phyloP scores from a whole-genome alignment of 2,113 vertebrate species.

The Pseudolaguvia tuberculata region DNA sequence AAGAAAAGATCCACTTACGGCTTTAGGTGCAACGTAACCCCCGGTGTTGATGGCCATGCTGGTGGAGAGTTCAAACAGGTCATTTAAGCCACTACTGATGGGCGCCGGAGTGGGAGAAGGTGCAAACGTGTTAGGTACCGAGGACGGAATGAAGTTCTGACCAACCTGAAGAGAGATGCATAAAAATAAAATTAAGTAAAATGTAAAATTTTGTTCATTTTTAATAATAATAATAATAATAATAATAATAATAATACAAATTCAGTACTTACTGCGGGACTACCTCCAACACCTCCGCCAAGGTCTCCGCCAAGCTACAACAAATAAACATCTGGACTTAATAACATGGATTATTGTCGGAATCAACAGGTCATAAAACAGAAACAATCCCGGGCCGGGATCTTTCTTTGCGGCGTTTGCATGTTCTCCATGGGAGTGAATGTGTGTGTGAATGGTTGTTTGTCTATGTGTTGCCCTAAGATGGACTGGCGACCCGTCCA shows the following conservation, averaged over 20 bases:
- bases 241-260: too few species aligned
- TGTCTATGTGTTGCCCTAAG: too few species aligned
- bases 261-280: conserved; percentile 92
- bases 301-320: conserved; percentile 99
- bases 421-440: too few species aligned
- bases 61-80: conserved; percentile 92
- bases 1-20: conserved; percentile 72
- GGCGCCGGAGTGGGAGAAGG: conserved; percentile 93
- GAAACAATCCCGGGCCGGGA: too few species aligned
- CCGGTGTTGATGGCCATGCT: conserved; percentile 91
- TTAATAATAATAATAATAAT: too few species aligned
- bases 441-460: too few species aligned
- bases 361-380: too few species aligned
- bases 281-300: conserved; percentile 99
- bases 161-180: conserved; percentile 85
- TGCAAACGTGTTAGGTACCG: conserved; percentile 91
- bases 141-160: conserved; percentile 94
- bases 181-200: too few species aligned
- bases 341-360: too few species aligned
- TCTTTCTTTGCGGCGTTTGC: too few species aligned
- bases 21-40: conserved; percentile 80
- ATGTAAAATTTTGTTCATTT: too few species aligned
- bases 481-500: too few species aligned
- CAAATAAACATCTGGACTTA: conserved; percentile 55
- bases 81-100: conserved; percentile 87